These are phyloP conservation scores for Microctenopoma stevenorrisi DNA, from an alignment of 2,797 vertebrate species.

Conservation along the genomic window DNA sequence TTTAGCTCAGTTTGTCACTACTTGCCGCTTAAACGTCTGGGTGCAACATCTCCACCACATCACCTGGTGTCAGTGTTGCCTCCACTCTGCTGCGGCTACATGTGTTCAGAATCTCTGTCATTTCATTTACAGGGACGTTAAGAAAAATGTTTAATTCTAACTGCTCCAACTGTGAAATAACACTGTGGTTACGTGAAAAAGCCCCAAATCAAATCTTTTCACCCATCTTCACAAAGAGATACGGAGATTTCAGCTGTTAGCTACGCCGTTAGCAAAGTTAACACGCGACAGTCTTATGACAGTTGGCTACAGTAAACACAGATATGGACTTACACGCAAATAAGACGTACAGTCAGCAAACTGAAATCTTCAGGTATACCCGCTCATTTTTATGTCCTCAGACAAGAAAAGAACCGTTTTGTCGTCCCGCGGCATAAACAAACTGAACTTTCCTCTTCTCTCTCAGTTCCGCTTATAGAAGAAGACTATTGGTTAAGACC, in stretches of 20 bases:
- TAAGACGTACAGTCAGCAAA: neutral
- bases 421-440: conserved; percentile 19
- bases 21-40: neutral
- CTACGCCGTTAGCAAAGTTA: conserved; percentile 1
- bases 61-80: conserved; percentile 67
- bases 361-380: neutral
- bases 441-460: conserved; percentile 73
- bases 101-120: neutral
- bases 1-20: no score
- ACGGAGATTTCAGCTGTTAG: neutral
- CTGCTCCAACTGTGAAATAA: neutral
- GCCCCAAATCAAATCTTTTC: neutral
- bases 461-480: conserved; percentile 33
- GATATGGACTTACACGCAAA: conserved; percentile 48
- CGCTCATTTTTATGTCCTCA: neutral
- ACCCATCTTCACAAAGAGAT: neutral
- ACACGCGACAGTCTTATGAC: neutral
- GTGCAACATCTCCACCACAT: conserved; percentile 35
- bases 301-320: neutral
- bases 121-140: neutral
- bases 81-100: conserved; percentile 2
- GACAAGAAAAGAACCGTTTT: neutral
- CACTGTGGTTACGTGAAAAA: neutral
- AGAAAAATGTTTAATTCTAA: neutral
- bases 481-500: conserved; percentile 62